Base-by-base conservation (phyloP, 1,140 invertebrate genomes). In the Tenebrio molitor region DNA sequence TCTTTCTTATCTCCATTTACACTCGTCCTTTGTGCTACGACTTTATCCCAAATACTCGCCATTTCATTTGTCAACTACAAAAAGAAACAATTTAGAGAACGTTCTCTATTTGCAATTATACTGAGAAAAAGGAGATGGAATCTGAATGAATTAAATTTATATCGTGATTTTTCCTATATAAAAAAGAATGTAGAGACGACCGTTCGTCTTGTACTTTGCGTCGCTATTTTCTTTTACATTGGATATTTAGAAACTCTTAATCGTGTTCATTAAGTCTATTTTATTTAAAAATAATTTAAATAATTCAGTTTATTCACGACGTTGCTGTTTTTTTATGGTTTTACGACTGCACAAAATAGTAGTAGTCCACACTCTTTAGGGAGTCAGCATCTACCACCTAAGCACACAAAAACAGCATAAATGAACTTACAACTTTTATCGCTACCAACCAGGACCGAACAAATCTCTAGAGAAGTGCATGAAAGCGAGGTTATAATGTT, bases 401-500 rank as follows among this genome's bases (percentile, higher is more conserved):
- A 50, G 69, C 69, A 64, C 69, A 65, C 69, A 71, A 71, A 71
- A 71, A 71, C 69, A 29, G 41, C 69, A 65, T 63, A 71, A 71
- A 71, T 65, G 69, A 71, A 71, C 69, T 71, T 71, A 44, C 36
- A 58, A 42, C 69, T 71, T 71, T 71, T 71, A 71, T 71, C 69
- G 69, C 62, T 12, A 34, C 69, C n/a, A 71, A 65, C 69, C 69
- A 71, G 69, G 17, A 42, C 16, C 42, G 69, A 58, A 44, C 69
- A 71, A 71, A 71, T 71, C 69, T 71, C 69, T n/a, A 23, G 69
- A 46, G 69, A 29, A 19, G 33, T 58, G 50, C 50, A 58, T 29
- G 19, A 58, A 58, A 58, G 19, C 50, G 14, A 17, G 8, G 50
- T 50, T 50, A 50, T n/a, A 50, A 5, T 5, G 36, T n/a, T 29